A percentile compares a stretch with the other conserved stretches of the same genome.
phyloP scores from a whole-genome alignment of 2,797 vertebrate genomes.

The Peromyscus eremicus region DNA sequence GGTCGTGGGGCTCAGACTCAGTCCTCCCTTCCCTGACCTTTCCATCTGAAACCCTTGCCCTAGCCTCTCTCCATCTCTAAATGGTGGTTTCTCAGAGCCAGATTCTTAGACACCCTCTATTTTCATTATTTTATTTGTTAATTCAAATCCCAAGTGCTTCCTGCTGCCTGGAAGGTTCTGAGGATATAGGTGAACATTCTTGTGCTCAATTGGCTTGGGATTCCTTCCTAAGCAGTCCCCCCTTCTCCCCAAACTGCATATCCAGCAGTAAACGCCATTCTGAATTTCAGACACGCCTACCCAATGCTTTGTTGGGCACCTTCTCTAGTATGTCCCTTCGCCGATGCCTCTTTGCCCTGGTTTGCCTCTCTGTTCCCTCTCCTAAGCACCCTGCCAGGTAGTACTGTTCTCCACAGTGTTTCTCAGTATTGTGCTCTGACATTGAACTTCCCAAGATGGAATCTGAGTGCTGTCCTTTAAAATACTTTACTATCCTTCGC shows the following conservation, averaged over 20 bases:
- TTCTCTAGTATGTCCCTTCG: not conserved
- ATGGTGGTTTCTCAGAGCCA: not conserved
- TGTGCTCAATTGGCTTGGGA: not conserved
- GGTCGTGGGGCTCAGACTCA: not conserved
- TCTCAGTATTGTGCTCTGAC: not conserved
- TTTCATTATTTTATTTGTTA: slow-evolving; percentile 6
- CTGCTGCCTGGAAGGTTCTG: not conserved
- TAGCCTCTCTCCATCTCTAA: slow-evolving; percentile 3
- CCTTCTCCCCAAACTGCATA: not conserved
- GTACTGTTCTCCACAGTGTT: not conserved
- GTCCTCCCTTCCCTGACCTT: not conserved
- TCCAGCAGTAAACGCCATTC: not conserved
- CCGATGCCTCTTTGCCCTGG: not conserved
- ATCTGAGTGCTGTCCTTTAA: slow-evolving; percentile 15
- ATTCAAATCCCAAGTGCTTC: slow-evolving; percentile 33
- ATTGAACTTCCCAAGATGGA: not conserved
- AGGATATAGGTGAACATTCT: not conserved
- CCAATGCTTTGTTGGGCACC: not conserved
- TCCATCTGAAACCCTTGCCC: not conserved
- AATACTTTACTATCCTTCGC: not conserved
- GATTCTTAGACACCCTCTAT: not conserved
- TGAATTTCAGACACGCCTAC: slow-evolving; percentile 27
- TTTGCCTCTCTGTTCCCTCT: not conserved
- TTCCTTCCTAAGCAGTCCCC: not conserved
- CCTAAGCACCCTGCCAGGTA: not conserved